Evolutionary conservation across 2,797 vertebrate species (phyloP).

Genomic region (Eremophila alpestris): DNA sequence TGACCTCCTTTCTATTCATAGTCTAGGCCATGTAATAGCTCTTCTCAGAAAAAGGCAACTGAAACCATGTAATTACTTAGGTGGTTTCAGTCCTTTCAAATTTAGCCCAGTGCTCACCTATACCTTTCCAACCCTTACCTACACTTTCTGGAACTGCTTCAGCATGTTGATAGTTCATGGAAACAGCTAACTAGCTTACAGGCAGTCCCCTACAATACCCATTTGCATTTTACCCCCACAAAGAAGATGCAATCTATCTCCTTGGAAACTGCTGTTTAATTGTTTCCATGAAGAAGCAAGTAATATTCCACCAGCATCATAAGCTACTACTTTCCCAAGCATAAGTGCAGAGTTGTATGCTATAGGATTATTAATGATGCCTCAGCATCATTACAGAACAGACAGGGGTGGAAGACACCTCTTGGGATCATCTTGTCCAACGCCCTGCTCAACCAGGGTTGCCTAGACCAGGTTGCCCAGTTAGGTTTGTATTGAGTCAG

Average conservation of each 20-base stretch:
- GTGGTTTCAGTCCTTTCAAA: not conserved
- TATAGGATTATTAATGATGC: not conserved
- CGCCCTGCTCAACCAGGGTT: not conserved
- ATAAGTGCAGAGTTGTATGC: not conserved
- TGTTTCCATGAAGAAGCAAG: not conserved
- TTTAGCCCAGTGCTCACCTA: not conserved
- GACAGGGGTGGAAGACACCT: not conserved
- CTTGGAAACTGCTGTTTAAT: not conserved
- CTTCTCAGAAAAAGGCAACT: not conserved
- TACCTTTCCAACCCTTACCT: not conserved
- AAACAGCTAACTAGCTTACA: not conserved
- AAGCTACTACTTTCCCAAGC: not conserved
- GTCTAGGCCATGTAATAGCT: not conserved
- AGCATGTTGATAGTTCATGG: not conserved
- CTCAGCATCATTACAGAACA: not conserved
- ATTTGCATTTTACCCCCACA: not conserved
- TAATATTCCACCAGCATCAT: not conserved
- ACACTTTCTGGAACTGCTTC: not conserved
- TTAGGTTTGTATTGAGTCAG: not conserved
- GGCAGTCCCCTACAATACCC: not conserved
- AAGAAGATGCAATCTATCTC: not conserved
- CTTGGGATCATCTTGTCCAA: not conserved
- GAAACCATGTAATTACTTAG: not conserved
- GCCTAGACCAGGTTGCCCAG: not conserved
- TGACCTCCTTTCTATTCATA: not conserved